Evolutionary conservation across 2,888 invertebrate species (phyloP).

Genomic region (Apodemia mormo): DNA sequence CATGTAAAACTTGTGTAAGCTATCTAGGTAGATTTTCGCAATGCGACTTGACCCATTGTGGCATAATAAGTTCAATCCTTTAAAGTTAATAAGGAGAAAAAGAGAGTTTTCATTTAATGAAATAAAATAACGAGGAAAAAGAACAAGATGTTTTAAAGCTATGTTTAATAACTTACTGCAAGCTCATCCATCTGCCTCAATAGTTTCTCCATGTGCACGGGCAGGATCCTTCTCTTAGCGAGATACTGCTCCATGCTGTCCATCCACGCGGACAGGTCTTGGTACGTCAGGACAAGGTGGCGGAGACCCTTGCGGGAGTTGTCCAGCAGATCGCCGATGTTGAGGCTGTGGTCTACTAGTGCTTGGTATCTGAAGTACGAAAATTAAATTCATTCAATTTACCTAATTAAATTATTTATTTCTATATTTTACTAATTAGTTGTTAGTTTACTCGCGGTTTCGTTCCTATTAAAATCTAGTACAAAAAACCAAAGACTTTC

Average conservation of each 20-base stretch:
- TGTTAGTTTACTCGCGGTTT: too few species aligned
- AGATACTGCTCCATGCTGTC: constrained; percentile 93
- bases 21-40: too few species aligned
- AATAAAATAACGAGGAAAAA: background rate
- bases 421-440: too few species aligned
- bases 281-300: constrained; percentile 94
- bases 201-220: constrained; percentile 95
- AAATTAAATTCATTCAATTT: background rate
- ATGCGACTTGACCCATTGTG: too few species aligned
- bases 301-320: constrained; percentile 94
- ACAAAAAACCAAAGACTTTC: too few species aligned
- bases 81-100: too few species aligned
- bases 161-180: constrained; percentile 79
- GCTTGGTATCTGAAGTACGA: constrained; percentile 83
- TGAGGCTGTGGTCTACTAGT: constrained; percentile 92
- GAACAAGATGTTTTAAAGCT: background rate
- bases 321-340: constrained; percentile 89
- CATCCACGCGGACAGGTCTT: constrained; percentile 97
- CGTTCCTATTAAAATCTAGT: too few species aligned
- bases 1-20: too few species aligned
- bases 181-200: constrained; percentile 96
- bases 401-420: background rate
- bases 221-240: constrained; percentile 89
- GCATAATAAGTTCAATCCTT: too few species aligned
- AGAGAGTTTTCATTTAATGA: background rate